Conservation (phyloP, 2,888 invertebrate genomes). For the Unio pictorum region DNA sequence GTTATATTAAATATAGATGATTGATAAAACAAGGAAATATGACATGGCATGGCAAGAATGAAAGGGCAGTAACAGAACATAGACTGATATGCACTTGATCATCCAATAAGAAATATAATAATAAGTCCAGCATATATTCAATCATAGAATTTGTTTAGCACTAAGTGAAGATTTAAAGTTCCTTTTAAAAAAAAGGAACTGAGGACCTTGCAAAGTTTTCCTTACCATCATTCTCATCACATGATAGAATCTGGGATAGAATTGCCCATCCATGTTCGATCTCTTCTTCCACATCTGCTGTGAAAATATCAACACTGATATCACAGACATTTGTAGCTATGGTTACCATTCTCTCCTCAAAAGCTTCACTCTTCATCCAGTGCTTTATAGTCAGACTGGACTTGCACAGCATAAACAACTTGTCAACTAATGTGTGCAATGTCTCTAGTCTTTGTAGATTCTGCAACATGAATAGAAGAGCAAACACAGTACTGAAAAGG, state of each 20-base stretch:
- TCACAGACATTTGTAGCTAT: slow-evolving; percentile 46
- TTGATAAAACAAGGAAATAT: no score
- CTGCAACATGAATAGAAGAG: slow-evolving; percentile 24
- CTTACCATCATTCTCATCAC: slow-evolving; percentile 22
- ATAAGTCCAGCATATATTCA: no score
- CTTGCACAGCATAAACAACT: slow-evolving; percentile 22
- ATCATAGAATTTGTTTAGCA: no score
- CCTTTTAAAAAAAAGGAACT: neutral
- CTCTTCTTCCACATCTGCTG: slow-evolving; percentile 10
- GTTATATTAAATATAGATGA: no score
- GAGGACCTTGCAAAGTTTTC: neutral
- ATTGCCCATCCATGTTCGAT: slow-evolving; percentile 49
- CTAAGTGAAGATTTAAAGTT: no score
- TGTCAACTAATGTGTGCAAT: slow-evolving; percentile 37
- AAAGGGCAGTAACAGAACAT: no score
- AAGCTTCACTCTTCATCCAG: slow-evolving; percentile 48
- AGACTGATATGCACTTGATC: no score
- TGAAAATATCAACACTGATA: slow-evolving; percentile 18
- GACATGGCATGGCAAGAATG: no score
- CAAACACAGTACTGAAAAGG: no score
- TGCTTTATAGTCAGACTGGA: slow-evolving; percentile 16
- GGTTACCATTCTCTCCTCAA: slow-evolving; percentile 45
- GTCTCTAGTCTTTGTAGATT: slow-evolving; percentile 27
- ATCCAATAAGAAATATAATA: no score
- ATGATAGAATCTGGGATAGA: slow-evolving; percentile 51